Conservation (phyloP, 2,888 invertebrate genomes). For the Lochmaea capreae region DNA sequence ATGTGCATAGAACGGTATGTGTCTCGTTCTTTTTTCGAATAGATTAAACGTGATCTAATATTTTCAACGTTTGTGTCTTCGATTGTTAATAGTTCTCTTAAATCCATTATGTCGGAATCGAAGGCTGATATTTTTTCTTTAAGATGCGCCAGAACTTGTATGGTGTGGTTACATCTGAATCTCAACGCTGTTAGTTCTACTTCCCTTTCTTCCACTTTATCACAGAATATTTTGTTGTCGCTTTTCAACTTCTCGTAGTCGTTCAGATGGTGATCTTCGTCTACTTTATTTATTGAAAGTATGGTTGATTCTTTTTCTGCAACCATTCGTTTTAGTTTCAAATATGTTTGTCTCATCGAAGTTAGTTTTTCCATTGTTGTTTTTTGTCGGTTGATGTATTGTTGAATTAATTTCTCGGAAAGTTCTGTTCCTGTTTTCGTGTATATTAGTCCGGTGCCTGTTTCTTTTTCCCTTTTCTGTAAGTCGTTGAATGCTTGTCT, state of each 20-base stretch:
- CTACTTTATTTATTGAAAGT: constrained; percentile 64
- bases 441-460: constrained; percentile 58
- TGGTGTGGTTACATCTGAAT: constrained; percentile 66
- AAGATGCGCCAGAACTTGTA: constrained; percentile 68
- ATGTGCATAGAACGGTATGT: constrained; percentile 63
- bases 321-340: constrained; percentile 58
- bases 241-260: constrained; percentile 71
- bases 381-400: constrained; percentile 48
- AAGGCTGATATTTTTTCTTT: constrained; percentile 68
- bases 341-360: constrained; percentile 57
- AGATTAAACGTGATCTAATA: constrained; percentile 61
- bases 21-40: constrained; percentile 63
- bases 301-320: constrained; percentile 57
- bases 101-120: constrained; percentile 56
- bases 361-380: constrained; percentile 54
- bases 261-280: constrained; percentile 67
- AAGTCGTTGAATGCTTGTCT: constrained; percentile 50
- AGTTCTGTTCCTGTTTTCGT: constrained; percentile 61
- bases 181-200: constrained; percentile 67
- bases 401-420: constrained; percentile 55
- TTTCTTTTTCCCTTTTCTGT: constrained; percentile 56
- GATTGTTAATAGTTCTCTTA: constrained; percentile 33
- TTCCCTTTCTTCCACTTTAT: constrained; percentile 70
- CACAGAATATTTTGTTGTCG: constrained; percentile 68
- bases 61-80: constrained; percentile 32